phyloP scores from a whole-genome alignment of 1,140 invertebrate genomes.

The Eufriesea mexicana region DNA sequence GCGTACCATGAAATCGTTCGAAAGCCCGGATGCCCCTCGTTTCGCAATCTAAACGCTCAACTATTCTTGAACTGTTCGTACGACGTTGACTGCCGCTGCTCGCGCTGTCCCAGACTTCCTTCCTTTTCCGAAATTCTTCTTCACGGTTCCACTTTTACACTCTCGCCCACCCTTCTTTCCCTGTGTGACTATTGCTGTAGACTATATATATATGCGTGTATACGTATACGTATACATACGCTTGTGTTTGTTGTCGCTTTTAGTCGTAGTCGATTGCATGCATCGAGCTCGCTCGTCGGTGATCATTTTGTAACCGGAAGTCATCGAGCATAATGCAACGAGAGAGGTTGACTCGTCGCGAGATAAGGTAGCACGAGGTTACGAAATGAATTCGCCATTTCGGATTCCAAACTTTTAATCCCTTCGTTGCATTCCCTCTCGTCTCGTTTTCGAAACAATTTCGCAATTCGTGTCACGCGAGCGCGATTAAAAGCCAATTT shows the following conservation, averaged over 20 bases:
- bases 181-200: slow-evolving; percentile 22
- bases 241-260: slow-evolving; percentile 46
- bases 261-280: slow-evolving; percentile 51
- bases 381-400: too few species aligned
- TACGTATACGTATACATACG: not conserved
- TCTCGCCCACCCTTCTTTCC: slow-evolving; percentile 10
- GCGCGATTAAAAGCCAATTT: not conserved
- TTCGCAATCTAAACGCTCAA: slow-evolving; percentile 32
- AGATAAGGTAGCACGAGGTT: not conserved
- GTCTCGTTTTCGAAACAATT: not conserved
- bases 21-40: slow-evolving; percentile 58
- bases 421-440: not conserved
- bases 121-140: slow-evolving; percentile 24
- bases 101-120: slow-evolving; percentile 81
- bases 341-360: too few species aligned
- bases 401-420: not conserved
- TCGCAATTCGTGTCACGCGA: not conserved
- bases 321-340: not conserved
- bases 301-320: slow-evolving; percentile 13
- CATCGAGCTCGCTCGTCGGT: slow-evolving; percentile 44
- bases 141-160: not conserved
- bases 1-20: slow-evolving; percentile 25
- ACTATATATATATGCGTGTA: not conserved
- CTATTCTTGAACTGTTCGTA: slow-evolving; percentile 69
- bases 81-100: slow-evolving; percentile 83